Evolutionary conservation across 2,797 vertebrate genomes (phyloP).

Genomic region (Coranthus polyacanthus): DNA sequence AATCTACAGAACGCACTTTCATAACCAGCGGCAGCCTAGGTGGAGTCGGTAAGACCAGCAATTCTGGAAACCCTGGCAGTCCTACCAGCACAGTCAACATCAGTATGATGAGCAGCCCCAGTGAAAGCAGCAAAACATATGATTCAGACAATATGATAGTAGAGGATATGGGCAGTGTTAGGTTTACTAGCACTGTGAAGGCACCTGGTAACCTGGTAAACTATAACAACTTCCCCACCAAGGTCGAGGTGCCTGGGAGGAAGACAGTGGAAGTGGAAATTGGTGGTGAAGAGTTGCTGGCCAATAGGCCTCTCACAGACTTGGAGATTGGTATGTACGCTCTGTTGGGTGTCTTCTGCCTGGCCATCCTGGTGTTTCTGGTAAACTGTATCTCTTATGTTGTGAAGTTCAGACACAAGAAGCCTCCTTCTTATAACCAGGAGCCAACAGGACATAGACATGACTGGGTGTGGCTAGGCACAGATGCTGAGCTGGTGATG

Average conservation of each 20-base stretch:
- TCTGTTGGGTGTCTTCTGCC: slow-evolving; percentile 92
- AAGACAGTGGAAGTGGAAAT: slow-evolving; percentile 61
- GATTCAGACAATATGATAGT: slow-evolving; percentile 72
- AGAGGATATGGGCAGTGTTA: slow-evolving; percentile 68
- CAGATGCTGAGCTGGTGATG: slow-evolving; percentile 91
- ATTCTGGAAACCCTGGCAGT: slow-evolving; percentile 53
- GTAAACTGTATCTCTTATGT: slow-evolving; percentile 92
- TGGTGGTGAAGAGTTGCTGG: slow-evolving; percentile 77
- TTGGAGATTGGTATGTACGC: slow-evolving; percentile 97
- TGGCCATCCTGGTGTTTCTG: slow-evolving; percentile 96
- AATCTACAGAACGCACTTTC: slow-evolving; percentile 81
- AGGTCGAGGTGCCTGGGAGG: slow-evolving; percentile 82
- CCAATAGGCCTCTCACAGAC: slow-evolving; percentile 88
- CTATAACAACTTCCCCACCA: slow-evolving; percentile 88
- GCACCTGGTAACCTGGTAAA: slow-evolving; percentile 84
- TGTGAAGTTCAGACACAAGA: slow-evolving; percentile 90
- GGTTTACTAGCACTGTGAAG: slow-evolving; percentile 79
- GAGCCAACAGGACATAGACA: slow-evolving; percentile 92
- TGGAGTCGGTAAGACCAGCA: slow-evolving; percentile 69
- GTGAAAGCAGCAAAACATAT: slow-evolving; percentile 61
- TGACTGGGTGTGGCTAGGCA: slow-evolving; percentile 94
- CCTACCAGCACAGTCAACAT: slow-evolving; percentile 67
- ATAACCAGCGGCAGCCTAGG: slow-evolving; percentile 81
- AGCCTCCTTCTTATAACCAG: slow-evolving; percentile 86
- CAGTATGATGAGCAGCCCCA: slow-evolving; percentile 68